Percentiles rank a stretch among this genome's conserved stretches.
These are phyloP conservation scores for Keiferia lycopersicella DNA, from an alignment of 2,888 invertebrate species.

Conservation along the genomic window DNA sequence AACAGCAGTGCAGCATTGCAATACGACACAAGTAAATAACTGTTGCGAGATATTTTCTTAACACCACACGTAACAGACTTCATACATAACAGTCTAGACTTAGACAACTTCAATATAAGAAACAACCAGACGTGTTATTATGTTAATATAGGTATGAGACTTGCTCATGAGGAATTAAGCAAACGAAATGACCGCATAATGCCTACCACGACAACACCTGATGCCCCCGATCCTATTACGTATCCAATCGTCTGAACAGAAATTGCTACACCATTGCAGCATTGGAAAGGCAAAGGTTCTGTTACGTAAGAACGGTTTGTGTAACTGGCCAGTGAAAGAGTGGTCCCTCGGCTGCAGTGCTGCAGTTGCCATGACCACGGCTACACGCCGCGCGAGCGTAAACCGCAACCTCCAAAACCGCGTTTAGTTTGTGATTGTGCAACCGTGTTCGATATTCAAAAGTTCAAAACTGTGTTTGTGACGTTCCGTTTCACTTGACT, in stretches of 20 bases:
- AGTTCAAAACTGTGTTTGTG: constrained; percentile 18
- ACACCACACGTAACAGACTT: background rate
- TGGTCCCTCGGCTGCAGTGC: constrained; percentile 55
- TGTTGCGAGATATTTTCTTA: constrained; percentile 9
- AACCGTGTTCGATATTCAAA: constrained; percentile 26
- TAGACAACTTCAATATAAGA: background rate
- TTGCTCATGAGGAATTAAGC: background rate
- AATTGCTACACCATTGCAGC: constrained; percentile 44
- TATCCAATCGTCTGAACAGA: constrained; percentile 29
- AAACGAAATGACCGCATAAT: background rate
- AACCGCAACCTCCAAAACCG: constrained; percentile 21
- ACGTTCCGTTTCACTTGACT: constrained; percentile 17
- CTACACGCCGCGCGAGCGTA: constrained; percentile 45
- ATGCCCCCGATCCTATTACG: constrained; percentile 26
- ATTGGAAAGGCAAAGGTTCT: constrained; percentile 69
- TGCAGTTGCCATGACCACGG: constrained; percentile 59
- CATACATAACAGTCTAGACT: constrained; percentile 7
- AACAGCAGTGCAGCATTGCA: constrained; percentile 13
- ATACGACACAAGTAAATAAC: background rate
- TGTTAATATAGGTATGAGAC: too few relatives aligned
- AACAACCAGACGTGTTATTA: background rate
- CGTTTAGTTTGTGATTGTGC: constrained; percentile 30
- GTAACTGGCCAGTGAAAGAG: constrained; percentile 74
- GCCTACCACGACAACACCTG: constrained; percentile 3
- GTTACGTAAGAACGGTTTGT: constrained; percentile 65